These are phyloP conservation scores for Enteromius treurensis DNA, from an alignment of 2,797 vertebrate genomes.

Conservation along the genomic window DNA sequence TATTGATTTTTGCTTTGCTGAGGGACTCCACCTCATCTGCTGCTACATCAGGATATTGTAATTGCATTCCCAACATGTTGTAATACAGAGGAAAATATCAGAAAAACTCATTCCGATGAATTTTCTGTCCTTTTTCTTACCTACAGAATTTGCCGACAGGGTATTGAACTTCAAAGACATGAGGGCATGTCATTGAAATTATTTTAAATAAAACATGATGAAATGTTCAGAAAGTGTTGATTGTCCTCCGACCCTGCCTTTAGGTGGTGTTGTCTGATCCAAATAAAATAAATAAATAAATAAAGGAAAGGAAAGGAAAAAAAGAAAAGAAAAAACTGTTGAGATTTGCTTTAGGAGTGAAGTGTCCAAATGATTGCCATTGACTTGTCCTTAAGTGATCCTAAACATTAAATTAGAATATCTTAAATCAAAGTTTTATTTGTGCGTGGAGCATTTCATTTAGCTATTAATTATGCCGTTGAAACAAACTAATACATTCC, in stretches of 20 bases:
- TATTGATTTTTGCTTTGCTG: constrained; percentile 30
- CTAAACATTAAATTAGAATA: background rate
- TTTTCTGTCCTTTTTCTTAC: background rate
- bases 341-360: background rate
- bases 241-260: background rate
- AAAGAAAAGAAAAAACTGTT: no score
- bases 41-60: constrained; percentile 36
- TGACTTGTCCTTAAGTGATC: background rate
- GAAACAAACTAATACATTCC: background rate
- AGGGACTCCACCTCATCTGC: constrained; percentile 23
- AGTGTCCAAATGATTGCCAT: background rate
- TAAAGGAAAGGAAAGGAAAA: no score
- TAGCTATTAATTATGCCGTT: background rate
- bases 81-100: constrained; percentile 30
- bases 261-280: constrained; percentile 4
- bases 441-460: no score
- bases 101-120: constrained; percentile 4
- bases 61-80: constrained; percentile 28
- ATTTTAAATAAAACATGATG: constrained; percentile 40
- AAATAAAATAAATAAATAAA: no score
- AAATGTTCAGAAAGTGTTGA: background rate
- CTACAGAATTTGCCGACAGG: background rate
- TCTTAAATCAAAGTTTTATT: background rate
- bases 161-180: constrained; percentile 14
- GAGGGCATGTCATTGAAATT: constrained; percentile 16